Evolutionary conservation across 2,888 invertebrate species (phyloP), one percentile per base, ranked within the genome.

Genomic region (Tinea pellionella): DNA sequence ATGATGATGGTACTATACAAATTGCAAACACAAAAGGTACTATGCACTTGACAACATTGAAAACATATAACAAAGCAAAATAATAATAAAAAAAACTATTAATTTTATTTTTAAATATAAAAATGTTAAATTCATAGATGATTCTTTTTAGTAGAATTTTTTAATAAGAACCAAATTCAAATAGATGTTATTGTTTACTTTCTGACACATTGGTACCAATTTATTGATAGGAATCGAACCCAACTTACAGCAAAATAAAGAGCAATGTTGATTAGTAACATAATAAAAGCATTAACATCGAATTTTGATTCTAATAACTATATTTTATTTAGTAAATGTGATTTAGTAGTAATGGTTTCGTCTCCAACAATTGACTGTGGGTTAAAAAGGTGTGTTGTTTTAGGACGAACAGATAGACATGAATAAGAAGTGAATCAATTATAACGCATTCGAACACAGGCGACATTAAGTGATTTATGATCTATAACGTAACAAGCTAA

Each of bases 371-470:
- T 68, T 69, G 57, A 57, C 66, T 72, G 82, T 86, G 73, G 85
- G 83, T 84, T 66, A 71, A 78, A 83, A 83, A 78, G 69, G 78
- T 83, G 80, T 78, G 66, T 70, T 55, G 47, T 55, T 82, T 85
- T 80, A 82, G 80, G 82, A 80, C 79, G 83, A 79, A 84, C 85
- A 84, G 84, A 85, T 79, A 85, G 85, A 84, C 82, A 73, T 74
- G 72, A 37, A 16, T 29, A 19, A 51, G 16, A 60, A 19, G 37
- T 55, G 51, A 42, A 42, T 53, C 47, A 15, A 55, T 29, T 29
- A 32, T 57, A 32, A 57, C 32, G 57, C 57, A 57, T 32, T 57
- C 57, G n/a, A 55, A 24, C 57, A 57, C 57, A 57, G 30, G 57
- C 24, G 55, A 55, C 47, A 47, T 37, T 37, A 9, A 37, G 37